phyloP scores from a whole-genome alignment of 2,113 vertebrate genomes.

The cat (Felis catus) region F.catus_Fca126_mat1.0 CM031417.1:139671001-139671500 shows the following conservation, averaged over 20 bases:
- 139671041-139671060: rapidly evolving
- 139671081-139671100: too few species aligned
- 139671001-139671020: rapidly evolving
- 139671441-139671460: rapidly evolving
- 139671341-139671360: rapidly evolving
- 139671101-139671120: rapidly evolving
- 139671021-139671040: rapidly evolving
- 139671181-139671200: too few species aligned
- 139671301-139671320: not conserved
- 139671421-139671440: rapidly evolving
- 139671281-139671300: not conserved
- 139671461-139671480: not conserved
- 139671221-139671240: not conserved
- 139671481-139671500: rapidly evolving
- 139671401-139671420: rapidly evolving
- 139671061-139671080: rapidly evolving
- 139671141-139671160: rapidly evolving
- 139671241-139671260: rapidly evolving
- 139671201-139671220: rapidly evolving
- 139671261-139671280: not conserved
- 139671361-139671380: rapidly evolving
- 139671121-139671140: rapidly evolving
- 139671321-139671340: rapidly evolving
- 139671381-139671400: rapidly evolving
- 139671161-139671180: rapidly evolving